Base-by-base conservation (phyloP, 92 coral and sea anemone genomes). In the Umimayanthus kanabou region DNA sequence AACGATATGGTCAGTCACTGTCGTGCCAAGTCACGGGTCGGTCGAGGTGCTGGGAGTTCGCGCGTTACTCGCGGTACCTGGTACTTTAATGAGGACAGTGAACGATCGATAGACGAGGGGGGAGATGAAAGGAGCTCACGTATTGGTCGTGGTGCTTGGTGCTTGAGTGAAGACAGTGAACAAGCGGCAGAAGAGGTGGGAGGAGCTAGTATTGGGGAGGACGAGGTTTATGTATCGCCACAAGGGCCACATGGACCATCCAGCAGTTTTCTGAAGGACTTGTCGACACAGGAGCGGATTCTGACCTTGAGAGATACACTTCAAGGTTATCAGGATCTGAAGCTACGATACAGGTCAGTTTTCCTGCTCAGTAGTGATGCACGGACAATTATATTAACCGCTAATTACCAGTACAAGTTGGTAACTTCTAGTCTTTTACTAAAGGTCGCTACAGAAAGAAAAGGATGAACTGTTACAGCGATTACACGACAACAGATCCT, bases 281-380 rank as follows among this genome's bases (percentile, higher is more conserved):
- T 61, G 50, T 85, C 90, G 61, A 89, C 93, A 25, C 93, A 92
- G 74, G 80, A 81, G 87, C 92, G 84, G 25, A 93, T 95, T 89
- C 84, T 92, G 39, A 66, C 89, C 18, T 91, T 94, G 89, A 91
- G 93, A 65, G 91, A 88, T 66, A 91, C 84, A 64, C 94, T 95
- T 11, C 96, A 93, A 53, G 93, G 88, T 26, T 90, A 91, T 80
- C 95, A 95, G 45, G 94, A 91, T 85, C 42, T 93, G 84, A 93
- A 95, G 70, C 66, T 86, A 23, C 79, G 89, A 53, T 91, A 92
- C 89, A 91, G 94, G 98, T 95, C 29, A 66, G 77, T n/a, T 29
- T 42, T 61, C 16, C 58, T 20, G 37, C 40, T 78, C 5, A 66
- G 9, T 37, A 20, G 79, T 47, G 20, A 18, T 76, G 57, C 11